Percentiles rank a stretch among this genome's conserved stretches.
Conservation (phyloP, 2,888 invertebrate genomes). For the Clistopyga incitator region DNA sequence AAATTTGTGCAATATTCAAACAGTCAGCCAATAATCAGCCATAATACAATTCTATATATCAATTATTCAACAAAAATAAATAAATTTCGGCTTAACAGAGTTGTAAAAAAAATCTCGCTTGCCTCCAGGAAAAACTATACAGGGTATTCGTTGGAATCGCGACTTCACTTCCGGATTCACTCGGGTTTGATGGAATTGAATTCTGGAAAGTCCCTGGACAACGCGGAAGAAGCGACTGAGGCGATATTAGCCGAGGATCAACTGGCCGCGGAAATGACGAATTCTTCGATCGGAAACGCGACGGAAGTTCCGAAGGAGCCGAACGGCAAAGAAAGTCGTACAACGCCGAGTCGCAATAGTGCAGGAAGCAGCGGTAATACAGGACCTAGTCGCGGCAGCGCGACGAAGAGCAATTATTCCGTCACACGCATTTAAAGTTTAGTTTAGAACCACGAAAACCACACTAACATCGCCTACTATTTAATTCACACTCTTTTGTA, state of each 20-base stretch:
- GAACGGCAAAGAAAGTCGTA: conserved; percentile 21
- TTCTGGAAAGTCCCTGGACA: conserved; percentile 74
- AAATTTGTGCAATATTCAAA: no score
- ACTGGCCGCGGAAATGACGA: conserved; percentile 13
- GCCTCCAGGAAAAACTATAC: conserved; percentile 92
- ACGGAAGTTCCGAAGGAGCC: conserved; percentile 15
- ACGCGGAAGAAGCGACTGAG: conserved; percentile 66
- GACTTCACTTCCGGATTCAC: conserved; percentile 95
- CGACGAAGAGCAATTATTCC: conserved; percentile 45
- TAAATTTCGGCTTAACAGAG: background rate
- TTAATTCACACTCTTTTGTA: conserved; percentile 11
- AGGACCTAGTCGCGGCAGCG: conserved; percentile 50
- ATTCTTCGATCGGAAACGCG: conserved; percentile 27
- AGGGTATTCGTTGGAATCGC: conserved; percentile 94
- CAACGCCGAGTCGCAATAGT: conserved; percentile 35
- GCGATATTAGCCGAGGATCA: conserved; percentile 65
- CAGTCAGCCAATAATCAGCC: no score
- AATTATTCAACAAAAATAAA: no score
- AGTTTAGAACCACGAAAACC: background rate
- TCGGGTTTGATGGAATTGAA: conserved; percentile 87
- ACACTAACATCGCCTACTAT: background rate
- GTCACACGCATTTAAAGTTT: conserved; percentile 45
- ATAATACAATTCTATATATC: no score
- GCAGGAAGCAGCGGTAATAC: conserved; percentile 22
- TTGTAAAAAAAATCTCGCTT: background rate